phyloP scores from a whole-genome alignment of 1,140 invertebrate species.

The Lordiphosa mommai region DNA sequence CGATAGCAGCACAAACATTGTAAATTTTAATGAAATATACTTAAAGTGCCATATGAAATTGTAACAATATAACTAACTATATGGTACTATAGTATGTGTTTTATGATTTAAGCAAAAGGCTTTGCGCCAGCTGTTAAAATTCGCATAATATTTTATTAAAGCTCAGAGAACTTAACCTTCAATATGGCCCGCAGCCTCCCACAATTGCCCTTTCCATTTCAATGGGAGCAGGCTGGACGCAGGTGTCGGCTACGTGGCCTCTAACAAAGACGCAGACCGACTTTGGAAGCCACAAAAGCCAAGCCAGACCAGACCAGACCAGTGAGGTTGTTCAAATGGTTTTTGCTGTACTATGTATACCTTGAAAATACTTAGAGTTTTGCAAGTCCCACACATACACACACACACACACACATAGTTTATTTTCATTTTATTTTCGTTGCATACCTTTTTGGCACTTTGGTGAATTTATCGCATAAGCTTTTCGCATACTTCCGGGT shows the following conservation, averaged over 20 bases:
- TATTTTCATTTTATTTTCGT: conserved; percentile 20
- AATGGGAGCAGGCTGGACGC: conserved; percentile 43
- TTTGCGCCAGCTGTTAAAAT: conserved; percentile 40
- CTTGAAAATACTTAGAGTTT: conserved; percentile 58
- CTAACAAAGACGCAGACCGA: conserved; percentile 52
- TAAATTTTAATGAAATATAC: conserved; percentile 70
- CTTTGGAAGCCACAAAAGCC: conserved; percentile 60
- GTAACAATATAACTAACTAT: conserved; percentile 50
- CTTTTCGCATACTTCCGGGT: conserved; percentile 76
- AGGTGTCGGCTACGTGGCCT: conserved; percentile 55
- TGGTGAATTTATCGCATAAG: conserved; percentile 75
- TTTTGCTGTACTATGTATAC: conserved; percentile 56
- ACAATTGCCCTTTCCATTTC: conserved; percentile 44
- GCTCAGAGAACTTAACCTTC: conserved; percentile 51
- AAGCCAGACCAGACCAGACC: conserved; percentile 3
- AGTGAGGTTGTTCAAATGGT: conserved; percentile 31
- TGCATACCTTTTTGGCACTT: conserved; percentile 75
- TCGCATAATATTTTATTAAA: conserved; percentile 66
- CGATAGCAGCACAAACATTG: conserved; percentile 18
- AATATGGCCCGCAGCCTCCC: conserved; percentile 18
- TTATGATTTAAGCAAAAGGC: conserved; percentile 27
- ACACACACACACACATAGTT: conserved; percentile 3
- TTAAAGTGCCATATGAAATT: conserved; percentile 46
- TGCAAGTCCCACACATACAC: conserved; percentile 18
- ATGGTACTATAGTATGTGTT: conserved; percentile 31